Base-by-base conservation (phyloP, 2,797 vertebrate genomes). In the Gadopsis bispinosus region DNA sequence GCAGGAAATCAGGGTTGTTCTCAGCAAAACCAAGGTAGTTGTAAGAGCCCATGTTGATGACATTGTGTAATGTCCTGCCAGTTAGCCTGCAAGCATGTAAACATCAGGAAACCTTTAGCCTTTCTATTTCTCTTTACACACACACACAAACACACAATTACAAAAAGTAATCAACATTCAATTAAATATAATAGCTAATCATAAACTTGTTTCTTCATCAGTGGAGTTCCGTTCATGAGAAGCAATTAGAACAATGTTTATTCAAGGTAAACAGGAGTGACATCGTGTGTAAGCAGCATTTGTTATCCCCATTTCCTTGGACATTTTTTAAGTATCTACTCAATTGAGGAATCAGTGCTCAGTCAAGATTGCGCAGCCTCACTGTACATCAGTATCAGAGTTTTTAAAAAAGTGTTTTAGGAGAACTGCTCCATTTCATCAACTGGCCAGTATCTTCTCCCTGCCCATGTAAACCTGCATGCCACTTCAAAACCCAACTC, bases 41-140 rank as follows among this genome's bases (percentile, higher is more conserved):
- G 93, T 99, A 99, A 47, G 98, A 99, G 80, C 97, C 97, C 96
- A 98, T 96, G 91, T 99, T 98, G 93, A 99, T 97, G 74, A 97
- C 96, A 69, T 97, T 93, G 86, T 96, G 94, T 84, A 99, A 92
- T 12, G 92, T 94, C 89, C 77, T 97, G 87, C 97, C 97, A 19
- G 98, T 99, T 86, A 97, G 95, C 89, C 98, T 99, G 87, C 5
- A 79, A 80, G 53, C 22, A 86, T 26, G 58, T 50, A 63, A 77
- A 84, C 12, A 88, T 83, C 19, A 65, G 45, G 45, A 70, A 65
- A 75, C 54, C 69, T 50, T 77, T 55, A 45, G 37, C 31, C 3
- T 62, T 20, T 35, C 17, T 59, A 10, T 59, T 22, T 65, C 41
- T 43, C 20, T 13, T 43, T 14, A 5, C 20, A 31, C 41, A 67